Percentiles rank a stretch among this genome's conserved stretches.
These are phyloP conservation scores for Benitochromis conjunctus DNA, from an alignment of 2,113 vertebrate genomes.

Conservation along the genomic window DNA sequence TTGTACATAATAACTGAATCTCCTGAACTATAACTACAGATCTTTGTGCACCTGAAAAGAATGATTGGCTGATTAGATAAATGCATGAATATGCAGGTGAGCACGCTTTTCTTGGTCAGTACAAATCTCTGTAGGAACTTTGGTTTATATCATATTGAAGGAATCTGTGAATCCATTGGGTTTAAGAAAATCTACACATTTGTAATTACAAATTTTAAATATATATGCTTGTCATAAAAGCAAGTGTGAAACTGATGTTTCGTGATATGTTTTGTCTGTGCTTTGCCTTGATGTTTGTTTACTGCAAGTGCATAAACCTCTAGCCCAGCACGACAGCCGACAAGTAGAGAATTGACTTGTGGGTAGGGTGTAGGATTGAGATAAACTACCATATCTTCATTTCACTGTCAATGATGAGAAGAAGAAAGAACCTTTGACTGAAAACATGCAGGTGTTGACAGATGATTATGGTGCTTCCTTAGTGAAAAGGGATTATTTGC, in stretches of 20 bases:
- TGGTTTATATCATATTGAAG: background rate
- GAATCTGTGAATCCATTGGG: background rate
- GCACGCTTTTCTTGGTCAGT: background rate
- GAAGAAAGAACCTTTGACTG: conserved; percentile 5
- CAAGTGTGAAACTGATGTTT: background rate
- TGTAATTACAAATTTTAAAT: background rate
- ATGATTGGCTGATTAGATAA: background rate
- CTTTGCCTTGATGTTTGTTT: background rate
- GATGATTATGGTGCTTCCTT: conserved; percentile 22
- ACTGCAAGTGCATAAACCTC: background rate
- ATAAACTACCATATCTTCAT: conserved; percentile 39
- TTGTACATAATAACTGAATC: background rate
- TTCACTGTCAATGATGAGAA: conserved; percentile 37
- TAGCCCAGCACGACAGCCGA: background rate
- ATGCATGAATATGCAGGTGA: background rate
- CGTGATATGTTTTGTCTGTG: background rate
- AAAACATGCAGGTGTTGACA: background rate
- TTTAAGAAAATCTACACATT: background rate
- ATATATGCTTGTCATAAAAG: background rate
- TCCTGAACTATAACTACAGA: background rate
- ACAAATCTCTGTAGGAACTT: background rate
- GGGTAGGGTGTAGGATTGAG: conserved; percentile 9
- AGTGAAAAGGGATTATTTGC: conserved; percentile 37
- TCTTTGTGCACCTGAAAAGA: background rate
- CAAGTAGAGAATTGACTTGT: conserved; percentile 22